Percentiles rank a stretch among this genome's conserved stretches.
Evolutionary conservation across 2,888 invertebrate species (phyloP).

Genomic region (Tetranychus truncatus): DNA sequence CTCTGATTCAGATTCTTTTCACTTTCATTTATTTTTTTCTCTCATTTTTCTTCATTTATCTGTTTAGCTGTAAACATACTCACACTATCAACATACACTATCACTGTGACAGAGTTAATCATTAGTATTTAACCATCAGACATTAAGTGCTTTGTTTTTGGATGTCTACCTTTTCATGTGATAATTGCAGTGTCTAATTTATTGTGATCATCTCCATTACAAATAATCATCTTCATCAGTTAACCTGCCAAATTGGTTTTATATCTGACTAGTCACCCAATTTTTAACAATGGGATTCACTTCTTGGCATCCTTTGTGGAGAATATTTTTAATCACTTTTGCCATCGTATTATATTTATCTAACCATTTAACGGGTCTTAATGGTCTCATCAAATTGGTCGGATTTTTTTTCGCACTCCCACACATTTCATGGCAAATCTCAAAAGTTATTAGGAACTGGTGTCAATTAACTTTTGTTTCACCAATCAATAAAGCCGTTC

Average conservation of each 20-base stretch:
- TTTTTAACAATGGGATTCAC: neutral
- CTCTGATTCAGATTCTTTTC: neutral
- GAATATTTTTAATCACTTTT: slow-evolving; percentile 1
- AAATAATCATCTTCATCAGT: neutral
- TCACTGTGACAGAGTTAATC: no score
- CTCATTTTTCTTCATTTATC: neutral
- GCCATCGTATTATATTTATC: neutral
- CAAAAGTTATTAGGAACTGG: neutral
- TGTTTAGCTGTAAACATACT: no score
- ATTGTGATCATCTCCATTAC: neutral
- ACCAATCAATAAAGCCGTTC: slow-evolving; percentile 10
- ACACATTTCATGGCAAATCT: slow-evolving; percentile 8
- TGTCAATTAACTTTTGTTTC: neutral
- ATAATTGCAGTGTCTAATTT: neutral
- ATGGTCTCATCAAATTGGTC: neutral
- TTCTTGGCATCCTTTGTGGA: slow-evolving; percentile 3
- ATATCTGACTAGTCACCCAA: neutral
- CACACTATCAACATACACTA: no score
- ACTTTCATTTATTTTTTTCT: neutral
- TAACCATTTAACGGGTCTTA: neutral
- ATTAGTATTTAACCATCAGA: no score
- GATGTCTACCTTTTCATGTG: neutral
- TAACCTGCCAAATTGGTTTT: neutral
- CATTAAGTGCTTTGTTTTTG: neutral
- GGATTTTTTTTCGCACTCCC: neutral